Percentiles rank a stretch among this genome's conserved stretches.
These are phyloP conservation scores for Apostichopus japonicus DNA, from an alignment of 35 echinoderm and acorn worm genomes.

Conservation along the genomic window DNA sequence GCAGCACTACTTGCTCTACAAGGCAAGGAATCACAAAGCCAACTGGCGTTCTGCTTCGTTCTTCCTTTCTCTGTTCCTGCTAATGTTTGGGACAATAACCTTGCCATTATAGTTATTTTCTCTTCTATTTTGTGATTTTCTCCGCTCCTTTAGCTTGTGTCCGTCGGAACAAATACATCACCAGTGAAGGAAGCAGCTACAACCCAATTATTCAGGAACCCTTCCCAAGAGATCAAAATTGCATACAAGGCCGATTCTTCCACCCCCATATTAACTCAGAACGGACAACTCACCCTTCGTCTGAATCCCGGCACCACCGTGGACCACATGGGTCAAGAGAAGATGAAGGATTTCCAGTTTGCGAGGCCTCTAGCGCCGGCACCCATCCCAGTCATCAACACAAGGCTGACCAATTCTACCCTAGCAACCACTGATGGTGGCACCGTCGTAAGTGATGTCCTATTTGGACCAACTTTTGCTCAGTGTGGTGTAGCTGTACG, in stretches of 20 bases:
- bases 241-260: constrained; percentile 11
- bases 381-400: constrained; percentile 19
- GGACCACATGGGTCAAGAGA: background rate
- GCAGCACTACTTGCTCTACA: too few species aligned
- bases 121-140: background rate
- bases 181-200: constrained; percentile 35
- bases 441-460: background rate
- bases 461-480: too few species aligned
- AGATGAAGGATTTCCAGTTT: constrained; percentile 53
- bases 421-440: background rate
- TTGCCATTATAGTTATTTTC: too few species aligned
- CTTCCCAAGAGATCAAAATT: background rate
- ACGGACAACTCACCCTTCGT: constrained; percentile 44
- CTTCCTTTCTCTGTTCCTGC: too few species aligned
- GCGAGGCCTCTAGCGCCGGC: constrained; percentile 41
- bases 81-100: too few species aligned
- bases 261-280: constrained; percentile 26
- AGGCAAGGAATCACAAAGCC: too few species aligned
- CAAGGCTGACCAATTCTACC: background rate
- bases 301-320: background rate
- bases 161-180: constrained; percentile 47
- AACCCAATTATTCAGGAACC: background rate
- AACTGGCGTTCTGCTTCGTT: too few species aligned
- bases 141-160: constrained; percentile 23
- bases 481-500: too few species aligned